Conservation (phyloP, 1,140 invertebrate genomes). For the Marisa cornuarietis region DNA sequence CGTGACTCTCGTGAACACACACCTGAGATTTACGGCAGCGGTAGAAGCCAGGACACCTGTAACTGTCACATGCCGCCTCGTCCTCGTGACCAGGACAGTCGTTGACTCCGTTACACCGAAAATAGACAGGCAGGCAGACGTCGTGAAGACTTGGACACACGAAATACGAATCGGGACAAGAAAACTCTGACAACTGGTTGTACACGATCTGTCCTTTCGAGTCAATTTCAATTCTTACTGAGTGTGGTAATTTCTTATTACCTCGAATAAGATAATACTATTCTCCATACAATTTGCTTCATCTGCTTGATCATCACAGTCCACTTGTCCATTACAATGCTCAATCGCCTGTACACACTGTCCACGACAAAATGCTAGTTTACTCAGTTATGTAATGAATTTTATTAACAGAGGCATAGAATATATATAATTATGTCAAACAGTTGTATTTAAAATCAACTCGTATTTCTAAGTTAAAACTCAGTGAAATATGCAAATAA, state of each 20-base stretch:
- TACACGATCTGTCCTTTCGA: background rate
- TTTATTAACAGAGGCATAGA: too few species aligned
- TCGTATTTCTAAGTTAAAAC: too few species aligned
- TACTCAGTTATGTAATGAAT: too few species aligned
- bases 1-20: constrained; percentile 2
- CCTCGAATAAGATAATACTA: too few species aligned
- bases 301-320: constrained; percentile 2
- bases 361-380: too few species aligned
- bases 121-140: background rate
- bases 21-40: constrained; percentile 5
- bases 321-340: background rate
- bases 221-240: background rate
- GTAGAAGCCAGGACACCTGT: constrained; percentile 5
- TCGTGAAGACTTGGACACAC: background rate
- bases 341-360: background rate
- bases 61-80: background rate
- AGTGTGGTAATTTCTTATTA: too few species aligned
- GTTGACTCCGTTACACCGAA: background rate
- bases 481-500: too few species aligned
- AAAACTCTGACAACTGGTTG: background rate
- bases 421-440: too few species aligned
- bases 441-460: too few species aligned
- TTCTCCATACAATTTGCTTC: too few species aligned
- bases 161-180: background rate
- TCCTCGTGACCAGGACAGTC: background rate